Base-by-base conservation (phyloP, 2,888 invertebrate genomes). In the Lasioglossum lativentre region DNA sequence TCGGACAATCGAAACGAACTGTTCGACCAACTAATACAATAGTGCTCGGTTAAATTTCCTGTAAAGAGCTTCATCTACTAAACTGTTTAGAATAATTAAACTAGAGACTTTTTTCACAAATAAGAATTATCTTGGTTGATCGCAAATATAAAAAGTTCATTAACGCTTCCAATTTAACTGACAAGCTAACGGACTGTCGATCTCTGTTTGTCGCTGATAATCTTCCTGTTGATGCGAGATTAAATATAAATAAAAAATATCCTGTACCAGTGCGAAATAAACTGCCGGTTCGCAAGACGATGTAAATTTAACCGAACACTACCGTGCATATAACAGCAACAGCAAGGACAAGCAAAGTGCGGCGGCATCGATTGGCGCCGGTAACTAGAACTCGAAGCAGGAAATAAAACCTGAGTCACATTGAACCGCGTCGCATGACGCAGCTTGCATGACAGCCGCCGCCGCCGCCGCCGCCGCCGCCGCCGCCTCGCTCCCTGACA, bases 371-470 rank as follows among this genome's bases (percentile, higher is more conserved):
- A 78, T 78, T 80, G 68, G 38, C 82, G 76, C 56, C 52, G 80
- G 73, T 85, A 90, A 90, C 82, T 88, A 83, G 88, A 87, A 85
- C 90, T 89, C 90, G 81, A 86, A 90, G 88, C 88, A 87, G 90
- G 90, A 90, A 90, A 90, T 90, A 88, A 90, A 90, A 90, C 87
- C 90, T 90, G 90, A 88, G 87, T 90, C 90, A 90, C 90, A 86
- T 88, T 88, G 85, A 89, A 89, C 86, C 74, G 89, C 77, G 80
- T 75, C 79, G 80, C 82, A 77, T 86, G 87, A 87, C 82, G 86
- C 83, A 83, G 80, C 83, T 47, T 73, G 74, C 75, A 71, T 66
- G 80, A 84, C 83, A 83, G 76, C 68, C 72, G 80, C 72, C 78
- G 30, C 47, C 47, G 47, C n/a, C n/a, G n/a, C n/a, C n/a, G n/a